These are phyloP conservation scores for Leptosomus discolor DNA, from an alignment of 2,113 vertebrate genomes.

Conservation along the genomic window DNA sequence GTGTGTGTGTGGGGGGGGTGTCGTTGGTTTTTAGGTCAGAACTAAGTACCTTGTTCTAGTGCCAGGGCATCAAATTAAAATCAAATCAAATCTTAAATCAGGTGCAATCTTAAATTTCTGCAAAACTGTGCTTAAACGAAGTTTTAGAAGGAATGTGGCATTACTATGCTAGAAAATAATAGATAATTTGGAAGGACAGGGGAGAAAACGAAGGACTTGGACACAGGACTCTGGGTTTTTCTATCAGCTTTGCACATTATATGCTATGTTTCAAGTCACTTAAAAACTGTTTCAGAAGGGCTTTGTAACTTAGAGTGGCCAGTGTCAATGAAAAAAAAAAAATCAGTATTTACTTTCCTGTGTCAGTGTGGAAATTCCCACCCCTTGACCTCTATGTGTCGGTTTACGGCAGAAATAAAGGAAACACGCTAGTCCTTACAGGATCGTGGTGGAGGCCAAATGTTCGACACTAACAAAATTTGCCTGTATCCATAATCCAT, in stretches of 20 bases:
- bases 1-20: too few relatives aligned
- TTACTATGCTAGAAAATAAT: not conserved
- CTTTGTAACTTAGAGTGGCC: not conserved
- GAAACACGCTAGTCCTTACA: not conserved
- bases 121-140: not conserved
- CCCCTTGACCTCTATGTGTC: not conserved
- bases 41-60: not conserved
- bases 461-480: not conserved
- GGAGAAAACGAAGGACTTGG: not conserved
- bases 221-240: not conserved
- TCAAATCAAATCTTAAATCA: too few relatives aligned
- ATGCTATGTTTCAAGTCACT: not conserved
- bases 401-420: not conserved
- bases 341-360: not conserved
- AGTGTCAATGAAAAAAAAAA: not conserved
- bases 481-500: not conserved
- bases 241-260: not conserved
- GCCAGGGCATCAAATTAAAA: rapidly evolving
- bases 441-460: not conserved
- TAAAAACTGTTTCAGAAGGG: not conserved
- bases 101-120: not conserved
- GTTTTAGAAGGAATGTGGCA: not conserved
- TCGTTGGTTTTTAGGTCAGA: not conserved
- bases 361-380: not conserved
- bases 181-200: not conserved